These are phyloP conservation scores for Lycia hirtaria DNA, from an alignment of 2,888 invertebrate genomes.

Conservation along the genomic window DNA sequence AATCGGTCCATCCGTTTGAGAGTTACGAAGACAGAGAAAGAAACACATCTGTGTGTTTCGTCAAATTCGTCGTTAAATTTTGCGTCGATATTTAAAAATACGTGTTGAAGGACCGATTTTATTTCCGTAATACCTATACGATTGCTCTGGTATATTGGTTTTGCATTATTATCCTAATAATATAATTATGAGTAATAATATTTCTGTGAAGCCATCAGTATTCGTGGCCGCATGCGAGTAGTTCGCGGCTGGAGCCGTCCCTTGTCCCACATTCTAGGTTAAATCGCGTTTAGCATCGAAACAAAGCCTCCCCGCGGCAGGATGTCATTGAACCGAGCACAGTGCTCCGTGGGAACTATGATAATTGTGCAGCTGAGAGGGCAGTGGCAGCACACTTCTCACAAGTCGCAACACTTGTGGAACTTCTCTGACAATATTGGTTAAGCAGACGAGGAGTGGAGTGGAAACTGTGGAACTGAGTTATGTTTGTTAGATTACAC, in stretches of 20 bases:
- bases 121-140: too few relatives aligned
- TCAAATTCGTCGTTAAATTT: too few relatives aligned
- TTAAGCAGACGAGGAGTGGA: too few relatives aligned
- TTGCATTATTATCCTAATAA: too few relatives aligned
- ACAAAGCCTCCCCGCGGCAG: constrained; percentile 42
- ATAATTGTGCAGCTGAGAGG: constrained; percentile 45
- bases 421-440: background rate
- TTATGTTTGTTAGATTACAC: background rate
- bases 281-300: constrained; percentile 40
- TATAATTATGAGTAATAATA: too few relatives aligned
- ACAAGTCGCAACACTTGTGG: constrained; percentile 9
- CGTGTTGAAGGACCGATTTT: too few relatives aligned
- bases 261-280: constrained; percentile 43
- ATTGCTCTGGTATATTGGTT: too few relatives aligned
- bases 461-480: too few relatives aligned
- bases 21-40: too few relatives aligned
- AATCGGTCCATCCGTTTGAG: too few relatives aligned
- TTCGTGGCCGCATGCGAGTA: constrained; percentile 18
- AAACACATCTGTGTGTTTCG: too few relatives aligned
- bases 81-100: too few relatives aligned
- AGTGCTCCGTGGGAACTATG: constrained; percentile 64
- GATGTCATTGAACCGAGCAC: constrained; percentile 71
- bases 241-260: constrained; percentile 26
- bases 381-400: background rate
- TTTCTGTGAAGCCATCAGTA: constrained; percentile 1